These are phyloP conservation scores for Gobionotothen gibberifrons DNA, from an alignment of 2,797 vertebrate species.

Conservation along the genomic window DNA sequence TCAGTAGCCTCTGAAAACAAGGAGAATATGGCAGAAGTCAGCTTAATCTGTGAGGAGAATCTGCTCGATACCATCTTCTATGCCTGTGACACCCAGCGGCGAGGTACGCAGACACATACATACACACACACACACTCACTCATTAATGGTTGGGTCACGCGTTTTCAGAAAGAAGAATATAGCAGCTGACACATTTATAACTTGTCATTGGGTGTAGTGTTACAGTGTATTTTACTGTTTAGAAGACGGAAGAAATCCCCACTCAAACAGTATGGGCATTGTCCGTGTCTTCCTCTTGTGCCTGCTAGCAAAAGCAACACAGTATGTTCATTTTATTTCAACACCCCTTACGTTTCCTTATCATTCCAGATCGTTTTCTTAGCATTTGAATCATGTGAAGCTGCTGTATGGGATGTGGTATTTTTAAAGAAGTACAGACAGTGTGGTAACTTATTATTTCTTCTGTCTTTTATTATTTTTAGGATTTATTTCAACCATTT, in stretches of 20 bases:
- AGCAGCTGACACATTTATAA: neutral
- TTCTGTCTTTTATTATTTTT: too few species aligned
- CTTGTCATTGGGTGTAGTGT: neutral
- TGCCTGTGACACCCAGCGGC: slow-evolving; percentile 85
- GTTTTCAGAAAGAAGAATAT: neutral
- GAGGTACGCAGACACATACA: slow-evolving; percentile 78
- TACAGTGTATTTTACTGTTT: neutral
- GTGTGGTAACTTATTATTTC: neutral
- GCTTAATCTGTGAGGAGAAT: slow-evolving; percentile 89
- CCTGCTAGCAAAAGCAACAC: neutral
- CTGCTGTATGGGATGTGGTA: neutral
- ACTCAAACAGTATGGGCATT: slow-evolving; percentile 3
- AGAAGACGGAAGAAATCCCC: neutral
- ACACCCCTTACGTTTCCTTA: neutral
- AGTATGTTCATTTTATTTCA: neutral
- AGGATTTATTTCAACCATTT: neutral
- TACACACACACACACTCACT: too few species aligned
- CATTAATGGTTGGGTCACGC: neutral
- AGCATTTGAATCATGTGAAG: neutral
- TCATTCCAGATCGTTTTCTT: neutral
- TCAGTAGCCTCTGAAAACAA: slow-evolving; percentile 47
- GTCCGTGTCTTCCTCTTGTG: slow-evolving; percentile 5
- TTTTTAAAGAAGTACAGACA: neutral
- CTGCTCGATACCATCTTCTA: slow-evolving; percentile 89
- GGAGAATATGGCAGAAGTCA: slow-evolving; percentile 73